A percentile compares a stretch with the other conserved stretches of the same genome.
phyloP scores from a whole-genome alignment of 2,797 vertebrate genomes.

The Danio jaintianensis region DNA sequence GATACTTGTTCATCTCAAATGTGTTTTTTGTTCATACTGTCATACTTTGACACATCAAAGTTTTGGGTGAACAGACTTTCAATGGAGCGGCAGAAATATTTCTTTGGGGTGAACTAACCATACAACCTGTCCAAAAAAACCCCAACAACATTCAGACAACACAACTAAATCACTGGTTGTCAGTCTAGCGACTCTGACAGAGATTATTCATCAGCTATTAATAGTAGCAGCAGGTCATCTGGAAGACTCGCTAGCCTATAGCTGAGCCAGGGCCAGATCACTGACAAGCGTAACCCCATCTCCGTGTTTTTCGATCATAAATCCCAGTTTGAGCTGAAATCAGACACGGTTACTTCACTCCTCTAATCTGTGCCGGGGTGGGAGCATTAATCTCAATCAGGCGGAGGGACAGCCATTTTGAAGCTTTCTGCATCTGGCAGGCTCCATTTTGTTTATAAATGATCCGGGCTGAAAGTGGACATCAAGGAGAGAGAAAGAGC shows the following conservation, averaged over 20 bases:
- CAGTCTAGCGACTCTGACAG: constrained; percentile 3
- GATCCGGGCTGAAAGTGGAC: constrained; percentile 43
- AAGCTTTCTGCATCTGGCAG: constrained; percentile 49
- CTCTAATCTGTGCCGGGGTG: constrained; percentile 45
- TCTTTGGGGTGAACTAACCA: not conserved
- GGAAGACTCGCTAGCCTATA: not conserved
- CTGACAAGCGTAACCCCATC: constrained; percentile 37
- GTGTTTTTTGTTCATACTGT: not conserved
- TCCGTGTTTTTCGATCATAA: constrained; percentile 39
- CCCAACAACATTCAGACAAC: not conserved
- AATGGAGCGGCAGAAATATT: too few species aligned
- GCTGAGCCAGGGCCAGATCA: constrained; percentile 15
- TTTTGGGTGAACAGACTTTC: too few species aligned
- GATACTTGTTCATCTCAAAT: not conserved
- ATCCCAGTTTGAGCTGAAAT: constrained; percentile 47
- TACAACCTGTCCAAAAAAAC: not conserved
- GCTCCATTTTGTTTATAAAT: constrained; percentile 54
- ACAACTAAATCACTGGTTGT: not conserved
- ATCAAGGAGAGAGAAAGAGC: constrained; percentile 50
- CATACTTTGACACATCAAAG: not conserved
- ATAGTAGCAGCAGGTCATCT: constrained; percentile 14
- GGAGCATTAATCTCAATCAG: constrained; percentile 52
- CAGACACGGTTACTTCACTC: constrained; percentile 49
- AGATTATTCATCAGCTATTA: constrained; percentile 19
- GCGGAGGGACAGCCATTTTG: constrained; percentile 41